Evolutionary conservation across 2,888 invertebrate species (phyloP).

Genomic region (Tanytarsus gracilentus): DNA sequence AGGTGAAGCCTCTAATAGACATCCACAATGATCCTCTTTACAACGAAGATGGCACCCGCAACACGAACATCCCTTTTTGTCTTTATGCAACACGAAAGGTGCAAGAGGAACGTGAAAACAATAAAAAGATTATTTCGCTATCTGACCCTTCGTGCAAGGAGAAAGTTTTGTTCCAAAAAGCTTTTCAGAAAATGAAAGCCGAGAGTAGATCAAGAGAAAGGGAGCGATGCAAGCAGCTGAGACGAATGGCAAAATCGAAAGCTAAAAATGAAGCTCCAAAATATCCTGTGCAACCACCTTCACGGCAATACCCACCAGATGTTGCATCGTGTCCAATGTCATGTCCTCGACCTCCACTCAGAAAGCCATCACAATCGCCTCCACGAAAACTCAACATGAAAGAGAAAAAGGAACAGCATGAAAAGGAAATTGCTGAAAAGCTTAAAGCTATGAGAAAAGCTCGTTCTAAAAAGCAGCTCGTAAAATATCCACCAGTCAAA

Average conservation of each 20-base stretch:
- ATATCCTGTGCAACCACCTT: background rate
- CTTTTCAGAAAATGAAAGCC: background rate
- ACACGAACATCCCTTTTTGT: background rate
- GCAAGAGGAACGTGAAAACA: background rate
- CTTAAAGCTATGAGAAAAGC: background rate
- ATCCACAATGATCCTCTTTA: background rate
- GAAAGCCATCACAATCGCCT: background rate
- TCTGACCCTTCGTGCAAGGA: background rate
- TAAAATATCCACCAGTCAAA: background rate
- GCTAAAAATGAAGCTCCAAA: background rate
- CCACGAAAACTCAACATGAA: background rate
- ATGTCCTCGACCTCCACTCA: background rate
- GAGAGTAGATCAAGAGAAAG: background rate
- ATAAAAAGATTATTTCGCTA: background rate
- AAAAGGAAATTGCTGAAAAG: background rate
- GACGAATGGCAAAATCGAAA: background rate
- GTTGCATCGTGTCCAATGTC: background rate
- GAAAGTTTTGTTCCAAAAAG: background rate
- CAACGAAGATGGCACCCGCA: background rate
- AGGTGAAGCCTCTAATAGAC: background rate
- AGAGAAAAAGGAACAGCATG: background rate
- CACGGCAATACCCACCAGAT: background rate
- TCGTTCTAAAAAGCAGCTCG: background rate
- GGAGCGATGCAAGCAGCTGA: background rate
- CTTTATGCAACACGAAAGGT: background rate